These are phyloP conservation scores for Burhinus bistriatus DNA, from an alignment of 2,113 vertebrate genomes.

Conservation along the genomic window DNA sequence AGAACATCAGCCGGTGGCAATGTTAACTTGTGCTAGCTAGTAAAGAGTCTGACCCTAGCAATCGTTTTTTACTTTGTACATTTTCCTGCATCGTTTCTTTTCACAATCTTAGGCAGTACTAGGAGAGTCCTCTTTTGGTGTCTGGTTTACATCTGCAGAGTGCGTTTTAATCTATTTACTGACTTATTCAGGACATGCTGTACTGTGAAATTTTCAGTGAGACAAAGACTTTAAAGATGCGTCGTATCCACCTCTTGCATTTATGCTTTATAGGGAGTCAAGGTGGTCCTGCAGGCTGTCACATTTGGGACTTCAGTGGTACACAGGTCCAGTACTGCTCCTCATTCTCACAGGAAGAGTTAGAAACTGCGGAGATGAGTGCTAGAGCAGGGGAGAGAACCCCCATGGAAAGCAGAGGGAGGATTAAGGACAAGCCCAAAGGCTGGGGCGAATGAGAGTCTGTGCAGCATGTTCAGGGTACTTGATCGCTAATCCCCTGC, in stretches of 20 bases:
- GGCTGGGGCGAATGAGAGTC: background rate
- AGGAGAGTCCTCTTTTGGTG: background rate
- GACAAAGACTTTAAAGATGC: background rate
- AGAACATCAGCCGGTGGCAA: background rate
- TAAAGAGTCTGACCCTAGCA: background rate
- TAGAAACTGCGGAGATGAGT: background rate
- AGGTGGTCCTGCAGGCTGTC: background rate
- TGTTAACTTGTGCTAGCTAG: background rate
- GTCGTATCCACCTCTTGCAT: background rate
- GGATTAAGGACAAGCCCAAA: background rate
- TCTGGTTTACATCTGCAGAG: background rate
- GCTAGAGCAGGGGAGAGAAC: background rate
- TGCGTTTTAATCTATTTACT: background rate
- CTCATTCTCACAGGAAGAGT: background rate
- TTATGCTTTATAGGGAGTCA: background rate
- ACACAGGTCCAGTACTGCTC: background rate
- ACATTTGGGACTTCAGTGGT: background rate
- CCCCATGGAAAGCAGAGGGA: background rate
- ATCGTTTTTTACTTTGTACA: background rate
- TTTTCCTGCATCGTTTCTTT: background rate
- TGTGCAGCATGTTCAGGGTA: background rate
- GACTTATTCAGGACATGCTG: background rate
- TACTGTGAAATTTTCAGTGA: background rate
- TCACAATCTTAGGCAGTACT: background rate
- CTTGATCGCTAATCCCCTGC: background rate